Conservation (phyloP, 2,888 invertebrate genomes). For the Aspidiotus rigidus region DNA sequence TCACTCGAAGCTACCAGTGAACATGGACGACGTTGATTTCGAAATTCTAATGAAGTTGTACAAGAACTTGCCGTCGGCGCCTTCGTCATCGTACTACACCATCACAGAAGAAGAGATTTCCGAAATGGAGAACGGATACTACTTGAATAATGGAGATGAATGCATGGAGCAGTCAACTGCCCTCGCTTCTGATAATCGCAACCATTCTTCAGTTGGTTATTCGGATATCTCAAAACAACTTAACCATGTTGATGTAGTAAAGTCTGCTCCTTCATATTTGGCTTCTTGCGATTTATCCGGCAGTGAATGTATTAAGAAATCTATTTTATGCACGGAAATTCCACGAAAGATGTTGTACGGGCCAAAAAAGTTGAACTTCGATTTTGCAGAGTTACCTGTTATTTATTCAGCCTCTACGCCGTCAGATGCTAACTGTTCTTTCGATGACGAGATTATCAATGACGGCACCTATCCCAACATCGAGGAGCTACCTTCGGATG, state of each 20-base stretch:
- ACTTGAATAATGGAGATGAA: neutral
- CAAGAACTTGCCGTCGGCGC: neutral
- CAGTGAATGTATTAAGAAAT: conserved; percentile 25
- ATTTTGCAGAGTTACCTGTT: conserved; percentile 7
- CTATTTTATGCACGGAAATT: conserved; percentile 20
- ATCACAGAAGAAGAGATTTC: neutral
- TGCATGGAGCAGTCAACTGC: neutral
- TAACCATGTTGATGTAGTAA: neutral
- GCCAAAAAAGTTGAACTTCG: neutral
- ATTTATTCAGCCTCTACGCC: conserved; percentile 9
- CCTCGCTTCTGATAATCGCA: neutral
- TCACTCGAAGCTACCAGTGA: too few relatives aligned
- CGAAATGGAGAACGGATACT: neutral
- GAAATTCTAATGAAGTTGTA: neutral
- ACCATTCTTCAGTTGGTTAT: neutral
- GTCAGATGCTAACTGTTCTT: conserved; percentile 13
- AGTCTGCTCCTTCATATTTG: too few relatives aligned
- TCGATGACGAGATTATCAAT: conserved; percentile 16
- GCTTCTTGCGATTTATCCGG: neutral
- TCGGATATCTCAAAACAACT: neutral
- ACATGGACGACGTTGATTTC: too few relatives aligned
- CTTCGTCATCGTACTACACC: neutral
- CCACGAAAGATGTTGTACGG: neutral
- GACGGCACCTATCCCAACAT: conserved; percentile 17
- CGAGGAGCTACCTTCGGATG: conserved; percentile 12